Evolutionary conservation across 2,888 invertebrate species (phyloP).

Genomic region (Hyles lineata): DNA sequence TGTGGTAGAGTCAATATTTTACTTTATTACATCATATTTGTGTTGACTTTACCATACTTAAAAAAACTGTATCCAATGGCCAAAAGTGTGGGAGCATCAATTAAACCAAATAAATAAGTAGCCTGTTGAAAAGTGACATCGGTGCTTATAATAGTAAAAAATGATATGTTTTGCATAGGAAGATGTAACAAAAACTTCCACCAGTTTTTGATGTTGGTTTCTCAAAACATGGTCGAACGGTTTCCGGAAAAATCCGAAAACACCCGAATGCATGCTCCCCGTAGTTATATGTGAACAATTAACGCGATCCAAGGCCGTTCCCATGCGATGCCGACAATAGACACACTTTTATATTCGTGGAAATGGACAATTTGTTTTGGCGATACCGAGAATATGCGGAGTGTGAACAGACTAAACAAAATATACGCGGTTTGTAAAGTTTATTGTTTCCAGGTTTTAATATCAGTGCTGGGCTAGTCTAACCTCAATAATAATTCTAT

Average conservation of each 20-base stretch:
- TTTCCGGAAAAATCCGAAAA: not conserved
- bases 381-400: slow-evolving; percentile 17
- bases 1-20: too few species aligned
- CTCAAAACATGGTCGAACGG: not conserved
- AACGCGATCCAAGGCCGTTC: slow-evolving; percentile 25
- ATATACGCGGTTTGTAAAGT: slow-evolving; percentile 10
- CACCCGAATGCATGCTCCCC: not conserved
- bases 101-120: too few species aligned
- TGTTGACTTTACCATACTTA: too few species aligned
- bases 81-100: too few species aligned
- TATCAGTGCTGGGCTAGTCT: not conserved
- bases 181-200: too few species aligned
- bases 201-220: not conserved
- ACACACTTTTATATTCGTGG: slow-evolving; percentile 26
- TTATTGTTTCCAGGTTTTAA: not conserved
- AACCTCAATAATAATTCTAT: too few species aligned
- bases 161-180: too few species aligned
- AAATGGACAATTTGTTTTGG: slow-evolving; percentile 29
- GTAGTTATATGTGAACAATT: slow-evolving; percentile 19
- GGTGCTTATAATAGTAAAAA: too few species aligned
- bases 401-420: slow-evolving; percentile 35
- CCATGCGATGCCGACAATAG: slow-evolving; percentile 27
- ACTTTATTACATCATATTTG: too few species aligned
- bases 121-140: too few species aligned
- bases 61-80: too few species aligned